phyloP scores from a whole-genome alignment of 37 sponge, comb jelly and placozoan species.

The Crambe crambe region DNA sequence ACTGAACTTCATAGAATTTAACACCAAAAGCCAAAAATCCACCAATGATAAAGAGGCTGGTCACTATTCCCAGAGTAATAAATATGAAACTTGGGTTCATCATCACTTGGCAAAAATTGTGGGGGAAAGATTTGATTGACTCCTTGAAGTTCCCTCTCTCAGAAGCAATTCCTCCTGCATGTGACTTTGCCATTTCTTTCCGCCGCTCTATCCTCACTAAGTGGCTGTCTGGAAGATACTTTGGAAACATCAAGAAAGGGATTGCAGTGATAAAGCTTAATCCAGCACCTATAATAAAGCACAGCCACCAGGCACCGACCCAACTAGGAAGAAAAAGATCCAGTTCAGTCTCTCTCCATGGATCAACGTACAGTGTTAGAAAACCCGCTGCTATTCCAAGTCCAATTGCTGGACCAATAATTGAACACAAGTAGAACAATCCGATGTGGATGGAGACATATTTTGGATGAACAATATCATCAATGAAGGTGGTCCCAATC shows the following conservation, averaged over 20 bases:
- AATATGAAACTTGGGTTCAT: conserved; percentile 57
- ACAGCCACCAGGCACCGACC: conserved; percentile 89
- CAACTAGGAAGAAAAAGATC: conserved; percentile 57
- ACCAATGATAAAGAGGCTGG: conserved; percentile 25
- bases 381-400: conserved; percentile 63
- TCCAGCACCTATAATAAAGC: conserved; percentile 54
- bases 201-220: conserved; percentile 25
- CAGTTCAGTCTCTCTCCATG: conserved; percentile 49
- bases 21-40: conserved; percentile 75
- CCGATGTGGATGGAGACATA: conserved; percentile 67
- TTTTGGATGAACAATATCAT: conserved; percentile 75
- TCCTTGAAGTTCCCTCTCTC: neutral
- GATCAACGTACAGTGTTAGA: conserved; percentile 74
- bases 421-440: conserved; percentile 28
- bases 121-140: conserved; percentile 38
- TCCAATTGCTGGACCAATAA: conserved; percentile 76
- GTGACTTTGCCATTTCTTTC: conserved; percentile 60
- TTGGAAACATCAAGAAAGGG: conserved; percentile 80
- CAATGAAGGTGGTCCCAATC: conserved; percentile 66
- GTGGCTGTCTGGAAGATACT: conserved; percentile 43
- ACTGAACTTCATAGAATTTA: conserved; percentile 82
- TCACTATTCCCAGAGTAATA: conserved; percentile 32
- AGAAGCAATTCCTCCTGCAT: neutral
- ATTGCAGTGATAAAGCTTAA: conserved; percentile 40
- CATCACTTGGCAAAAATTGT: conserved; percentile 32